Evolutionary conservation across 2,113 vertebrate genomes (phyloP).

Genomic region (Cynopterus brachyotis): DNA sequence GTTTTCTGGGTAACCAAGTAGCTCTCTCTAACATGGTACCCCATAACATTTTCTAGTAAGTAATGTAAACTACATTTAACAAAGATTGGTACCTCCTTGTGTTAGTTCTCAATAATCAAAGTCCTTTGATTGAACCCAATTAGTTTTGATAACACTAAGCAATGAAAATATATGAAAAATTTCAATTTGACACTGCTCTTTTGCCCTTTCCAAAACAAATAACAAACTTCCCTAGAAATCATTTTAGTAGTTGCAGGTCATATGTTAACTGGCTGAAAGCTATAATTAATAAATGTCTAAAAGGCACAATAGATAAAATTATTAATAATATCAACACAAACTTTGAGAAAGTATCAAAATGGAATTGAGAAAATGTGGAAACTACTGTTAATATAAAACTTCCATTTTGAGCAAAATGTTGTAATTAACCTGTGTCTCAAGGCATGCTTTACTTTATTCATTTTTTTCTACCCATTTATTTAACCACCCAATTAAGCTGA

Average conservation of each 20-base stretch:
- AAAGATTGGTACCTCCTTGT: neutral
- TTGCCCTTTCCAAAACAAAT: constrained; percentile 5
- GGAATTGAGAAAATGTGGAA: neutral
- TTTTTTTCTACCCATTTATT: neutral
- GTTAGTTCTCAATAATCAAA: neutral
- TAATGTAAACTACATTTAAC: neutral
- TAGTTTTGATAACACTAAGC: neutral
- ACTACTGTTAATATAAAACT: neutral
- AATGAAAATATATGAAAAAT: neutral
- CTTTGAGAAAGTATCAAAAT: neutral
- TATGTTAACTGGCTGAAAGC: neutral
- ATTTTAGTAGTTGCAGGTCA: neutral
- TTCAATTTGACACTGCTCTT: neutral
- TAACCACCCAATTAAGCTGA: neutral
- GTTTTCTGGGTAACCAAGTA: neutral
- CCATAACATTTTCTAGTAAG: neutral
- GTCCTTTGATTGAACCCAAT: neutral
- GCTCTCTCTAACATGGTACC: neutral
- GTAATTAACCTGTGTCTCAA: neutral
- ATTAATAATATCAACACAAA: neutral
- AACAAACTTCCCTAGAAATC: neutral
- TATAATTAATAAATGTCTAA: constrained; percentile 36
- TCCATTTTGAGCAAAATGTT: neutral
- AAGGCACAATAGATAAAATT: neutral
- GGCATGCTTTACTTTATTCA: neutral